Percentiles rank a stretch among this genome's conserved stretches.
Evolutionary conservation across 35 echinoderm and acorn worm genomes (phyloP).

Genomic region (Lytechinus variegatus): DNA sequence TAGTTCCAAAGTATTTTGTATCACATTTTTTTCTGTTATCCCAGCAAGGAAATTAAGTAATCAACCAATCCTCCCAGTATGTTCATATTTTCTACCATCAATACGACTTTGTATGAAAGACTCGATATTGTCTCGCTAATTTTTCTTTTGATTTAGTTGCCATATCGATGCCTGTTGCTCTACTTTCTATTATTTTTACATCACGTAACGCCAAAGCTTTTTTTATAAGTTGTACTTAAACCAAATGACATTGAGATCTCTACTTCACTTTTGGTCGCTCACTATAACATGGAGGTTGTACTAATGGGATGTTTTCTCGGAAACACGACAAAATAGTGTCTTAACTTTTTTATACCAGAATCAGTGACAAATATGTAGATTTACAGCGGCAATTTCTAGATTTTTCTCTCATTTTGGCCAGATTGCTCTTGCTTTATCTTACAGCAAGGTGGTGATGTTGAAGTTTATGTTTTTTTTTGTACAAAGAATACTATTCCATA

Average conservation of each 20-base stretch:
- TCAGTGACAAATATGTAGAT: neutral
- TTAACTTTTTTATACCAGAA: neutral
- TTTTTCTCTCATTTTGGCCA: neutral
- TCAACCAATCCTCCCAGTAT: no score
- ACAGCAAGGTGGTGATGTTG: neutral
- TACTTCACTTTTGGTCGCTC: neutral
- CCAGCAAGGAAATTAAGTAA: no score
- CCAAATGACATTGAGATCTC: neutral
- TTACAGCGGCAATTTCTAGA: neutral
- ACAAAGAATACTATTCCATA: conserved; percentile 53
- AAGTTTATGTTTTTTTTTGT: conserved; percentile 34
- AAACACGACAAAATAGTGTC: neutral
- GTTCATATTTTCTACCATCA: no score
- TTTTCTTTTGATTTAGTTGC: neutral
- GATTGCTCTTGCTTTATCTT: neutral
- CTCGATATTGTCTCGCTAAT: neutral
- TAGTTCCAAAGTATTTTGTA: no score
- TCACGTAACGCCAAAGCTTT: conserved; percentile 28
- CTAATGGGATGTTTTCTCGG: neutral
- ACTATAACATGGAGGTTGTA: neutral
- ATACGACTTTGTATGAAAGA: neutral
- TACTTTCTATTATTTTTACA: neutral
- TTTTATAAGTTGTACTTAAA: conserved; percentile 3
- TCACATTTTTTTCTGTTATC: no score
- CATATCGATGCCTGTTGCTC: neutral